Conservation (phyloP, 2,113 vertebrate genomes). For the Erythrocercus mccallii region DNA sequence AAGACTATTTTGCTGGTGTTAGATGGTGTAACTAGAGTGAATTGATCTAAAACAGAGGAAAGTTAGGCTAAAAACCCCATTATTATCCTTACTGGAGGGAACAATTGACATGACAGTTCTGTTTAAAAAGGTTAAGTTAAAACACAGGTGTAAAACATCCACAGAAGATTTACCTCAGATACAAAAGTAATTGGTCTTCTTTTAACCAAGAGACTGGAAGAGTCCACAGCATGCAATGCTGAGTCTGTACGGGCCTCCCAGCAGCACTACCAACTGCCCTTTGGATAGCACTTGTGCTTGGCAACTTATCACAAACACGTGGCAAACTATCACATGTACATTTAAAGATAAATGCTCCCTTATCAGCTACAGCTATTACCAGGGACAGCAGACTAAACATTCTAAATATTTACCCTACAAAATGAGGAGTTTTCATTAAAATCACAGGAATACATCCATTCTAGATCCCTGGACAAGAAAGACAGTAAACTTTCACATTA, state of each 20-base stretch:
- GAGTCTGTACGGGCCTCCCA: not conserved
- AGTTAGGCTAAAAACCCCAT: not conserved
- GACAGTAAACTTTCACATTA: not conserved
- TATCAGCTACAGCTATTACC: not conserved
- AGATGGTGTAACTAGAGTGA: not conserved
- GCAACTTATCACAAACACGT: not conserved
- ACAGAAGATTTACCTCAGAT: not conserved
- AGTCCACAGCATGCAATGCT: not conserved
- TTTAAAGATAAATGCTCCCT: slow-evolving; percentile 31
- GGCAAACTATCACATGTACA: not conserved
- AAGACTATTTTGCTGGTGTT: not conserved
- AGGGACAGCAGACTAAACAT: not conserved
- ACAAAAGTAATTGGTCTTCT: not conserved
- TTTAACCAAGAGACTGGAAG: not conserved
- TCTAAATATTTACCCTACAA: not conserved
- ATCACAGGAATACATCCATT: not conserved
- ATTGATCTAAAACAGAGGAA: not conserved
- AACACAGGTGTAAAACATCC: not conserved
- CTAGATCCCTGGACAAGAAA: not conserved
- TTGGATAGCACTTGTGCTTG: not conserved
- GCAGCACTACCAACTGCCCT: not conserved
- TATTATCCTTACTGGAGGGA: not conserved
- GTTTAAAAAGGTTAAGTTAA: not conserved
- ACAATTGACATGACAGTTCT: not conserved
- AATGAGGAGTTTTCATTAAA: not conserved